A percentile compares a stretch with the other conserved stretches of the same genome.
Evolutionary conservation across 2,797 vertebrate species (phyloP).

Genomic region (Alectoris magna): DNA sequence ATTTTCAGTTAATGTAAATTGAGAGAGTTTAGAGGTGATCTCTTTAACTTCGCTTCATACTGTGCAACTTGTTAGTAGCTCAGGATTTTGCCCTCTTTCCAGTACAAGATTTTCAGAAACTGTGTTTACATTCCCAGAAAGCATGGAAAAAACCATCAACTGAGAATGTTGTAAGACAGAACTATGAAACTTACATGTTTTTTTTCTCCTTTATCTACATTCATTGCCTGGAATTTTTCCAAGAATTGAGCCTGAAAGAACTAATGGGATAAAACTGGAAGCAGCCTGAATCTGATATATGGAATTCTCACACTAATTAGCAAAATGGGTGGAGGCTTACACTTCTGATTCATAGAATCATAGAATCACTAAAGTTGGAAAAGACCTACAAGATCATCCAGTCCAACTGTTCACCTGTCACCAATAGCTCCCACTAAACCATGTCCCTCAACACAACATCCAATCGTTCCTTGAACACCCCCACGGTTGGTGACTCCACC

Average conservation of each 20-base stretch:
- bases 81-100: background rate
- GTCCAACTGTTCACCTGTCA: too few relatives aligned
- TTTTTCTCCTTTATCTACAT: conserved; percentile 52
- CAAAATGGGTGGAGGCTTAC: background rate
- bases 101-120: background rate
- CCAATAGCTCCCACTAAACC: too few relatives aligned
- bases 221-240: conserved; percentile 80
- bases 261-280: conserved; percentile 76
- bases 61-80: background rate
- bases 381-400: too few relatives aligned
- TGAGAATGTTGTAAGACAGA: background rate
- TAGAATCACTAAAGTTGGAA: too few relatives aligned
- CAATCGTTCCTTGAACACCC: too few relatives aligned
- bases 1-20: too few relatives aligned
- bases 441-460: too few relatives aligned
- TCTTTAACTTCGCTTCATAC: too few relatives aligned
- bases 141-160: background rate
- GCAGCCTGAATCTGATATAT: conserved; percentile 74
- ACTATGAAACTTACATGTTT: background rate
- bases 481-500: too few relatives aligned
- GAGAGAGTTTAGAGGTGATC: too few relatives aligned
- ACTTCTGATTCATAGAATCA: background rate
- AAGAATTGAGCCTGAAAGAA: conserved; percentile 63
- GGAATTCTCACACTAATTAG: conserved; percentile 40
- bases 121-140: background rate